Evolutionary conservation across 2,113 vertebrate species (phyloP).

Genomic region (Cavia aperea): DNA sequence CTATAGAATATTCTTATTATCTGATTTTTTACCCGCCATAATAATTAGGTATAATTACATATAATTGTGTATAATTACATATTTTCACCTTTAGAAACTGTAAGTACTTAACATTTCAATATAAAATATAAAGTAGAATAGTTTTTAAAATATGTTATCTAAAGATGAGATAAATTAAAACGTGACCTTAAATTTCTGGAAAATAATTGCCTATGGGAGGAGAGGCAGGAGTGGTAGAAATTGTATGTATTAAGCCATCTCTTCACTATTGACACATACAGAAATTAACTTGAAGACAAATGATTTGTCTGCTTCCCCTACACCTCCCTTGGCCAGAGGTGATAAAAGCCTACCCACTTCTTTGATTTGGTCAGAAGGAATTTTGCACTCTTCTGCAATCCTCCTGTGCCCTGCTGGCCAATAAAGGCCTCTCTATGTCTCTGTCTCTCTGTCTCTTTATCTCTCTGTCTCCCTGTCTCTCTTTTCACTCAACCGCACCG

Average conservation of each 20-base stretch:
- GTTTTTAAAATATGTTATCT: background rate
- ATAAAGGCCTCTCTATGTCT: no score
- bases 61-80: background rate
- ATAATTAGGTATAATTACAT: background rate
- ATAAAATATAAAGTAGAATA: background rate
- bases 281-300: background rate
- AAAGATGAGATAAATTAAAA: background rate
- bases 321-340: no score
- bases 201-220: background rate
- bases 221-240: background rate
- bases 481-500: no score
- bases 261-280: background rate
- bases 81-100: background rate
- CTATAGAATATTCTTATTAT: background rate
- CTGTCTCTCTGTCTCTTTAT: no score
- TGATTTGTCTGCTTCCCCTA: background rate
- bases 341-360: no score
- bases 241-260: background rate
- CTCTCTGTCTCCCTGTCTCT: no score
- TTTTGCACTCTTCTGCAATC: no score
- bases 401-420: no score
- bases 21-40: background rate
- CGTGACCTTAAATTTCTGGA: background rate
- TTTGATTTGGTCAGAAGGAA: no score
- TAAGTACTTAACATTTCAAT: background rate